Evolutionary conservation across 2,113 vertebrate species (phyloP).

Genomic region (Apodemus sylvaticus): DNA sequence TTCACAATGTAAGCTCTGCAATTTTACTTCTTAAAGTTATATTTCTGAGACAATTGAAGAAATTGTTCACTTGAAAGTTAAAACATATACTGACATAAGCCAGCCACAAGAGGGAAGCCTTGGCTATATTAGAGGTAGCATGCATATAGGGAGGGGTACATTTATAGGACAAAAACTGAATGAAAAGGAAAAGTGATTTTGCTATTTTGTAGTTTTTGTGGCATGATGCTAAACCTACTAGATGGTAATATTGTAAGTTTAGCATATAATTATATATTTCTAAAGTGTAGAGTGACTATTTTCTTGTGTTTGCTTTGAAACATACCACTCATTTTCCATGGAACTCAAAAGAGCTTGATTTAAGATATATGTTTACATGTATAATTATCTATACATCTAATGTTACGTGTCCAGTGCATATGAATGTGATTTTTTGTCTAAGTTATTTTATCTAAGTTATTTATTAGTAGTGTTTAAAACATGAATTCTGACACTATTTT

Average conservation of each 20-base stretch:
- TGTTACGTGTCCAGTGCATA: conserved; percentile 32
- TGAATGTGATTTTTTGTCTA: conserved; percentile 43
- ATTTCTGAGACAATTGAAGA: conserved; percentile 41
- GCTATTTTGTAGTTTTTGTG: neutral
- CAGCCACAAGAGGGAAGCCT: conserved; percentile 82
- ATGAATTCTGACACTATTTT: conserved; percentile 52
- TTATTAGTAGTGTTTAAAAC: conserved; percentile 31
- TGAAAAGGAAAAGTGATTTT: neutral
- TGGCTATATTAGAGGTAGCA: conserved; percentile 70
- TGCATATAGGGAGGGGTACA: conserved; percentile 67
- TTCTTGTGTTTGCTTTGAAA: conserved; percentile 48
- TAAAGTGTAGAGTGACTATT: conserved; percentile 15
- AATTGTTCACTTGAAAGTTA: conserved; percentile 56
- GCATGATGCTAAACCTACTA: neutral
- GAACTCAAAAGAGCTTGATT: conserved; percentile 38
- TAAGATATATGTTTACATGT: neutral
- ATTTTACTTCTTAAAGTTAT: conserved; percentile 1
- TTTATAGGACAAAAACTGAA: conserved; percentile 24
- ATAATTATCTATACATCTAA: neutral
- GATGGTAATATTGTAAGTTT: neutral
- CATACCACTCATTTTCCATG: neutral
- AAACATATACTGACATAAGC: conserved; percentile 70
- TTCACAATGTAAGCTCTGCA: neutral
- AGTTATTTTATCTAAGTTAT: conserved; percentile 33
- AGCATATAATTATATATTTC: neutral